A percentile compares a stretch with the other conserved stretches of the same genome.
These are phyloP conservation scores for Leptosomus discolor DNA, from an alignment of 2,113 vertebrate species.

Conservation along the genomic window DNA sequence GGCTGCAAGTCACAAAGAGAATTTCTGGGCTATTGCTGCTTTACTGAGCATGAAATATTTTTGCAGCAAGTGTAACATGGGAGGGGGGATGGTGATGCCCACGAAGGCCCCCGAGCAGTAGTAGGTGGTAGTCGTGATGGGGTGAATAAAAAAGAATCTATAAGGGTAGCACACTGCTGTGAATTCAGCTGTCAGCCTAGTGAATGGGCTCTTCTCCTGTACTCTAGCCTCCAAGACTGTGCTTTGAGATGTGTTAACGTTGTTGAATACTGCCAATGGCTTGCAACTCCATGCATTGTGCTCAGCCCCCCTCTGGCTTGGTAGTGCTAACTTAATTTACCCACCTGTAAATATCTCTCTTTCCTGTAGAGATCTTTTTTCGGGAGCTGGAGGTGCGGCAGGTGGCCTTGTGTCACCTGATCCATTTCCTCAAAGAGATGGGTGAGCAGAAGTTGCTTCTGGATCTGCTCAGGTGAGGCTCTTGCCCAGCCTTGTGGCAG, in stretches of 20 bases:
- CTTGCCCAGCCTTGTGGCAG: background rate
- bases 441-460: constrained; percentile 85
- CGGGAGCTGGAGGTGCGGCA: constrained; percentile 87
- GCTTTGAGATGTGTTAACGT: background rate
- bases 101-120: background rate
- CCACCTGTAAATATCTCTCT: background rate
- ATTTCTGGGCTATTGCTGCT: background rate
- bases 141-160: background rate
- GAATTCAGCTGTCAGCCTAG: background rate
- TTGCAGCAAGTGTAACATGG: background rate
- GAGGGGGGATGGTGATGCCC: background rate
- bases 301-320: background rate
- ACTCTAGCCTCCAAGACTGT: background rate
- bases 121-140: background rate
- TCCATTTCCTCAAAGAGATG: constrained; percentile 89
- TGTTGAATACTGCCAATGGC: background rate
- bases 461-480: constrained; percentile 87
- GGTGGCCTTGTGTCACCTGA: constrained; percentile 87
- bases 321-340: background rate
- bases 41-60: background rate
- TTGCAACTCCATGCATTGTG: background rate
- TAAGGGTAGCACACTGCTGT: background rate
- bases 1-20: background rate
- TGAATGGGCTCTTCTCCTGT: background rate
- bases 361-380: constrained; percentile 84